These are phyloP conservation scores for Cydia fagiglandana DNA, from an alignment of 1,140 invertebrate species.

Conservation along the genomic window DNA sequence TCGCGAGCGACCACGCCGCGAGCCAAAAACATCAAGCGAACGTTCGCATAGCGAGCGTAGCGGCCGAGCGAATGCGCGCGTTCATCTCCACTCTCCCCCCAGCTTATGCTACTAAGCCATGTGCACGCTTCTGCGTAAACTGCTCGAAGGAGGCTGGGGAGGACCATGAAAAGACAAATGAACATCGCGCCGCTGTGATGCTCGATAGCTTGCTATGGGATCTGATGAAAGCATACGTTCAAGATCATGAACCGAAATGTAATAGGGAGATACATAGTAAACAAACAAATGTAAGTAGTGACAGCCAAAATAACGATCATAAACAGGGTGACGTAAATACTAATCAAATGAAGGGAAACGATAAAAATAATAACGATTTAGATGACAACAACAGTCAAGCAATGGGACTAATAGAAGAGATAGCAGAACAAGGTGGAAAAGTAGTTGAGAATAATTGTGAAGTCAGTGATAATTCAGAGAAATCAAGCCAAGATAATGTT, in stretches of 20 bases:
- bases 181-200: neutral
- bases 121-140: neutral
- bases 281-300: neutral
- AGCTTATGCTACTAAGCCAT: no score
- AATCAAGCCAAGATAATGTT: neutral
- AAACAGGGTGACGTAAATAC: no score
- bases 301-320: neutral
- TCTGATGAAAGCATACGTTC: neutral
- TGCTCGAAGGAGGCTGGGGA: neutral
- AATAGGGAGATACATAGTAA: neutral
- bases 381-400: neutral
- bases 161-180: neutral
- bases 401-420: neutral
- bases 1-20: neutral
- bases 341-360: no score
- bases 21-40: neutral
- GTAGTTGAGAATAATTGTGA: neutral
- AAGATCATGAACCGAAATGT: neutral
- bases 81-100: neutral
- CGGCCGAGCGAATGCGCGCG: conserved; percentile 5
- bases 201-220: neutral
- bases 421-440: neutral
- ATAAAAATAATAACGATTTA: neutral
- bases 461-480: neutral
- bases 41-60: neutral